These are phyloP conservation scores for Drosophila nr. perissopoda DNA, from an alignment of 2,888 invertebrate genomes.

Conservation along the genomic window DNA sequence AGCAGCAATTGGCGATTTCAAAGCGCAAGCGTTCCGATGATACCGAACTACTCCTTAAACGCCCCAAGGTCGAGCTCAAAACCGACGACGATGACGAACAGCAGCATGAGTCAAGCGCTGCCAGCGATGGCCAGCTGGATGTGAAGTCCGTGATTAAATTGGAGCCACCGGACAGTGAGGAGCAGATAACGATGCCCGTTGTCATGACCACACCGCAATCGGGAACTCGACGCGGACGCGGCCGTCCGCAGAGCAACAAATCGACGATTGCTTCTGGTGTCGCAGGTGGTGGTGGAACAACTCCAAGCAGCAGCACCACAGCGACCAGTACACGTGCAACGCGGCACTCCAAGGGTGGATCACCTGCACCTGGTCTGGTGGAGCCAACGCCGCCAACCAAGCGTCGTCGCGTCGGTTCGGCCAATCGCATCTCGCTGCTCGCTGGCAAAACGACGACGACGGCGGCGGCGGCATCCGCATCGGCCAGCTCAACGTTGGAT, in stretches of 20 bases:
- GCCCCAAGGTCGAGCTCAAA: constrained; percentile 71
- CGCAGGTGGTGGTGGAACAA: neutral
- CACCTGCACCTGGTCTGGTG: constrained; percentile 71
- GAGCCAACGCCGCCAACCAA: constrained; percentile 45
- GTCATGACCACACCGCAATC: constrained; percentile 21
- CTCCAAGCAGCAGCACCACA: constrained; percentile 19
- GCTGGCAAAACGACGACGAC: constrained; percentile 41
- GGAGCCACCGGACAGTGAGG: constrained; percentile 76
- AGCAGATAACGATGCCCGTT: constrained; percentile 17
- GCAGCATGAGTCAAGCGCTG: constrained; percentile 22
- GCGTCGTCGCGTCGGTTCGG: constrained; percentile 60
- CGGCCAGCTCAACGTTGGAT: constrained; percentile 56
- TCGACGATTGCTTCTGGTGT: neutral
- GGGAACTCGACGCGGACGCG: constrained; percentile 60
- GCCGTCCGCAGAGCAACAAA: constrained; percentile 57
- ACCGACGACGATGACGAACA: constrained; percentile 44
- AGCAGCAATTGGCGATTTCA: constrained; percentile 24
- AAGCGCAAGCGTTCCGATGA: constrained; percentile 81
- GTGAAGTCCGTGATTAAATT: constrained; percentile 63
- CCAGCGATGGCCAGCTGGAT: constrained; percentile 26
- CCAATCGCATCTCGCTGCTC: constrained; percentile 35
- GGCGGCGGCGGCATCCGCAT: constrained; percentile 43
- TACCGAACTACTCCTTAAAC: constrained; percentile 68
- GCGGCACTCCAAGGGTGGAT: constrained; percentile 71
- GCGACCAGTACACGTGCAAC: constrained; percentile 76